These are phyloP conservation scores for Tortrix viridana DNA, from an alignment of 2,888 invertebrate genomes.

Conservation along the genomic window DNA sequence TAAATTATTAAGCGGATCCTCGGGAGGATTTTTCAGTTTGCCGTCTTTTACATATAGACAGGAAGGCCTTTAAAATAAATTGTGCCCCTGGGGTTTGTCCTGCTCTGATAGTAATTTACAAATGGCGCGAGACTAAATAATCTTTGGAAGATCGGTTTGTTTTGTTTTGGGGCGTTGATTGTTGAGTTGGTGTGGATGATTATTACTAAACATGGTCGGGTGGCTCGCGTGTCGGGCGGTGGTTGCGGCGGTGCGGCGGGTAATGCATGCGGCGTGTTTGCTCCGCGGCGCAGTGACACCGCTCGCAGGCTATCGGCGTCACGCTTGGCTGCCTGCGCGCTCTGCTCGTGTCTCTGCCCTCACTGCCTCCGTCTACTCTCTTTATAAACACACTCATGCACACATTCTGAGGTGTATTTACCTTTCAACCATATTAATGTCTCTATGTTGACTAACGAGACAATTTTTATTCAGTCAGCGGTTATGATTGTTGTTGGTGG, in stretches of 20 bases:
- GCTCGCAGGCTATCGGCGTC: slow-evolving; percentile 59
- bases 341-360: slow-evolving; percentile 25
- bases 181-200: background rate
- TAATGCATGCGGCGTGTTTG: slow-evolving; percentile 38
- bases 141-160: slow-evolving; percentile 35
- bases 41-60: slow-evolving; percentile 63
- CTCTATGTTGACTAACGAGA: too few species aligned
- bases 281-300: slow-evolving; percentile 42
- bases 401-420: slow-evolving; percentile 27
- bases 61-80: slow-evolving; percentile 66
- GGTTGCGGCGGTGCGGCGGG: slow-evolving; percentile 26
- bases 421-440: slow-evolving; percentile 5
- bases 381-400: slow-evolving; percentile 24
- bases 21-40: slow-evolving; percentile 61
- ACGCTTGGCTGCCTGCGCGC: slow-evolving; percentile 58
- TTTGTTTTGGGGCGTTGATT: slow-evolving; percentile 9
- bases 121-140: slow-evolving; percentile 49
- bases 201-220: background rate
- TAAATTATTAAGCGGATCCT: slow-evolving; percentile 62
- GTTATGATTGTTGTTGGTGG: background rate
- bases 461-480: background rate
- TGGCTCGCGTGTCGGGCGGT: slow-evolving; percentile 7
- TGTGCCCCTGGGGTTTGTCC: slow-evolving; percentile 61
- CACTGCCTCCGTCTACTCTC: slow-evolving; percentile 41
- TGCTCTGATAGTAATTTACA: slow-evolving; percentile 62